These are phyloP conservation scores for Drosophila littoralis DNA, from an alignment of 1,140 invertebrate species.

Conservation along the genomic window DNA sequence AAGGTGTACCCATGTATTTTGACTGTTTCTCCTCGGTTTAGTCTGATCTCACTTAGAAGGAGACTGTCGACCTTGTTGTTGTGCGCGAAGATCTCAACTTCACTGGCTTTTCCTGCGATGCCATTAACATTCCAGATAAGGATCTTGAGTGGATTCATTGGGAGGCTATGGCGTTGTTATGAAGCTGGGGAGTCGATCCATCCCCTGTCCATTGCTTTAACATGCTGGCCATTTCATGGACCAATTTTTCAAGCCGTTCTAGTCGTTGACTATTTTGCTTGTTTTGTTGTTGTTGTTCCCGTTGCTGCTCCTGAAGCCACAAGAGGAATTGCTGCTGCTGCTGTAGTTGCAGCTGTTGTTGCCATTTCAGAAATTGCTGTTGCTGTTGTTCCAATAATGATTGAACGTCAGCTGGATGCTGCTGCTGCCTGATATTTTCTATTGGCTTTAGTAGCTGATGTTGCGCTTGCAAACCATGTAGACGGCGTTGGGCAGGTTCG, in stretches of 20 bases:
- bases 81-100: no score
- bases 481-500: no score
- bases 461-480: no score
- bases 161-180: slow-evolving; percentile 16
- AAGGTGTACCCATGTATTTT: slow-evolving; percentile 17
- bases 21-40: slow-evolving; percentile 3
- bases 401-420: no score
- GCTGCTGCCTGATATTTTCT: no score
- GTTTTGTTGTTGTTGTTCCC: slow-evolving; percentile 27
- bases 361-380: no score
- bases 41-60: slow-evolving; percentile 36
- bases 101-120: no score
- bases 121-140: slow-evolving; percentile 1
- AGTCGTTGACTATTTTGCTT: slow-evolving; percentile 1
- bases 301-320: slow-evolving; percentile 12
- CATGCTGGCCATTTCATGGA: no score
- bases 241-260: neutral
- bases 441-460: no score
- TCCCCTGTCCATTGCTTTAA: slow-evolving; percentile 15
- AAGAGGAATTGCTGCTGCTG: no score
- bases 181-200: neutral
- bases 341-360: no score
- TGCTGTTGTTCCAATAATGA: no score
- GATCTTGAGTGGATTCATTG: slow-evolving; percentile 15
- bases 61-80: neutral